These are phyloP conservation scores for Ictalurus punctatus DNA, from an alignment of 2,113 vertebrate species.

Conservation along the genomic window DNA sequence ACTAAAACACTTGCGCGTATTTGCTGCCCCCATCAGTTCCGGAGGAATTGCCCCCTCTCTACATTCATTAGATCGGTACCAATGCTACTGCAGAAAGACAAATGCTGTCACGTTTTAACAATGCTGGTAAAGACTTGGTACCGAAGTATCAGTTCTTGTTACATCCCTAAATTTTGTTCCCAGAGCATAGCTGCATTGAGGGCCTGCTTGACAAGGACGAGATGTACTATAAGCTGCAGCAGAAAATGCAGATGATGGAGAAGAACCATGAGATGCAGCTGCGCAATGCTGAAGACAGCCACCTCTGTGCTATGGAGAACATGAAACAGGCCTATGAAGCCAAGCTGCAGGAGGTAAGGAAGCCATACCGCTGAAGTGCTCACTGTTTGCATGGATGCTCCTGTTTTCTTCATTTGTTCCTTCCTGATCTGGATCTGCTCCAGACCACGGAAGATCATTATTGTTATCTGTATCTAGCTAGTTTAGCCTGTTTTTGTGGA, in stretches of 20 bases:
- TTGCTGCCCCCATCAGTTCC: too few relatives aligned
- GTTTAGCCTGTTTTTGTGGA: background rate
- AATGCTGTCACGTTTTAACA: too few relatives aligned
- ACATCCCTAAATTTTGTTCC: background rate
- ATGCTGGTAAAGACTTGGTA: too few relatives aligned
- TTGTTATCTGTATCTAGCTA: background rate
- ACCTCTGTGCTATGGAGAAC: background rate
- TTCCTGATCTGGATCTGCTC: background rate
- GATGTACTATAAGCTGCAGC: background rate
- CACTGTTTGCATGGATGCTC: background rate
- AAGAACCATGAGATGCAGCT: background rate
- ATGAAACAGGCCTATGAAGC: background rate
- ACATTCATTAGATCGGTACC: too few relatives aligned
- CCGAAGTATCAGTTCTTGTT: too few relatives aligned
- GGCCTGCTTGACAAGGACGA: background rate
- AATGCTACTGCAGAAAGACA: too few relatives aligned
- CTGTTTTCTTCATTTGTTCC: background rate
- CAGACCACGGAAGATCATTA: background rate
- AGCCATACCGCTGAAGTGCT: too few relatives aligned
- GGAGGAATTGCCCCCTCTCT: too few relatives aligned
- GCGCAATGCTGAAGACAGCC: background rate
- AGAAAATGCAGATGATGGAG: background rate
- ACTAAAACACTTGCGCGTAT: too few relatives aligned
- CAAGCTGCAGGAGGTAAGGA: conserved; percentile 2
- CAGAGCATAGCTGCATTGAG: background rate